Evolutionary conservation across 2,888 invertebrate species (phyloP).

Genomic region (Peribatodes rhomboidaria): DNA sequence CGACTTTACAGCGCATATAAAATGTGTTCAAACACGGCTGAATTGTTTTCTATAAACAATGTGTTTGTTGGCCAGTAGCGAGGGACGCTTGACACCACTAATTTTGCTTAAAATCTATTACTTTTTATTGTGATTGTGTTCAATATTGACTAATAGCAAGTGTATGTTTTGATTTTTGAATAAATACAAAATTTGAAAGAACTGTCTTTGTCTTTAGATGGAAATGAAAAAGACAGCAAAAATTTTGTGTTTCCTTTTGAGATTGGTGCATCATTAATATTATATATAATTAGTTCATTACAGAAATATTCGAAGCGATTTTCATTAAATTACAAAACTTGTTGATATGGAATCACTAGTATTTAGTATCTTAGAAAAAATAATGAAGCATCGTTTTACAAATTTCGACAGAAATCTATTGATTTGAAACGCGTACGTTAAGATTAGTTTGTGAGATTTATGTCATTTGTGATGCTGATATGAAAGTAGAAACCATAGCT

Average conservation of each 20-base stretch:
- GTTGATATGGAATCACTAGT: slow-evolving; percentile 29
- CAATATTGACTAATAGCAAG: too few relatives aligned
- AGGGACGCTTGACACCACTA: background rate
- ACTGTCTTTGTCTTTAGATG: too few relatives aligned
- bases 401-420: background rate
- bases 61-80: slow-evolving; percentile 15
- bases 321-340: slow-evolving; percentile 24
- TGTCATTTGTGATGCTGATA: slow-evolving; percentile 17
- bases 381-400: background rate
- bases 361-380: slow-evolving; percentile 9
- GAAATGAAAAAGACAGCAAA: too few relatives aligned
- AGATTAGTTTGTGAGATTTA: slow-evolving; percentile 10
- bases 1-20: slow-evolving; percentile 26
- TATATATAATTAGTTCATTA: background rate
- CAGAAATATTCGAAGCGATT: slow-evolving; percentile 16
- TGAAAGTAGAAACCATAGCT: slow-evolving; percentile 18
- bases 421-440: slow-evolving; percentile 1
- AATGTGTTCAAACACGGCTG: slow-evolving; percentile 18
- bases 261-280: background rate
- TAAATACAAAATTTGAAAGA: too few relatives aligned
- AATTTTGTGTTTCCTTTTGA: background rate
- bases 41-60: slow-evolving; percentile 26
- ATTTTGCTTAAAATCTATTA: background rate
- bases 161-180: too few relatives aligned
- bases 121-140: background rate